Conservation (phyloP, 2,888 invertebrate species). For the Cephonodes hylas region DNA sequence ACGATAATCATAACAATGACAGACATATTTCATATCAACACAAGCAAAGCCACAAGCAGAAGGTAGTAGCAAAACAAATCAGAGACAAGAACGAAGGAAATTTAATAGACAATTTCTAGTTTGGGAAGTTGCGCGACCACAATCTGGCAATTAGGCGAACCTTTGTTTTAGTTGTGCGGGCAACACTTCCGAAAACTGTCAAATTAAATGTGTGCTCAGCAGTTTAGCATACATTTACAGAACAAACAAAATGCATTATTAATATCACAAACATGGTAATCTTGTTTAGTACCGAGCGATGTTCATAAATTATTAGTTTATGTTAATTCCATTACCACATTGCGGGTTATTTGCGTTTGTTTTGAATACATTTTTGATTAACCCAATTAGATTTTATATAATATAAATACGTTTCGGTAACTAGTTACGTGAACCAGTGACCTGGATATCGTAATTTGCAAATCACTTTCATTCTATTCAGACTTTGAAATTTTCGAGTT, state of each 20-base stretch:
- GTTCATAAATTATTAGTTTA: slow-evolving; percentile 38
- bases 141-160: slow-evolving; percentile 19
- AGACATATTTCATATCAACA: too few relatives aligned
- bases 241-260: slow-evolving; percentile 53
- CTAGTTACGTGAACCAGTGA: background rate
- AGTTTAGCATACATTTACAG: slow-evolving; percentile 43
- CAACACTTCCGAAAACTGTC: slow-evolving; percentile 27
- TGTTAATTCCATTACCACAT: slow-evolving; percentile 27
- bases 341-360: slow-evolving; percentile 12
- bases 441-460: background rate
- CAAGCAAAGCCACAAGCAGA: too few relatives aligned
- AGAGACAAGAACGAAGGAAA: background rate
- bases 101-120: slow-evolving; percentile 11
- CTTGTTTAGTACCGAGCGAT: slow-evolving; percentile 37
- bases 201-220: slow-evolving; percentile 39
- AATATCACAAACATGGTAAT: slow-evolving; percentile 56
- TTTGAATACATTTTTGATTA: slow-evolving; percentile 6
- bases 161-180: slow-evolving; percentile 21
- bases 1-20: too few relatives aligned
- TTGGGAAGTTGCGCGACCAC: slow-evolving; percentile 10
- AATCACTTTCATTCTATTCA: background rate
- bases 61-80: too few relatives aligned
- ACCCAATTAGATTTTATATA: background rate
- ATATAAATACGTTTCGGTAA: background rate
- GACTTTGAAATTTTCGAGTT: too few relatives aligned